Evolutionary conservation across 2,888 invertebrate genomes (phyloP).

Genomic region (Lepidocyrtinus sp.): DNA sequence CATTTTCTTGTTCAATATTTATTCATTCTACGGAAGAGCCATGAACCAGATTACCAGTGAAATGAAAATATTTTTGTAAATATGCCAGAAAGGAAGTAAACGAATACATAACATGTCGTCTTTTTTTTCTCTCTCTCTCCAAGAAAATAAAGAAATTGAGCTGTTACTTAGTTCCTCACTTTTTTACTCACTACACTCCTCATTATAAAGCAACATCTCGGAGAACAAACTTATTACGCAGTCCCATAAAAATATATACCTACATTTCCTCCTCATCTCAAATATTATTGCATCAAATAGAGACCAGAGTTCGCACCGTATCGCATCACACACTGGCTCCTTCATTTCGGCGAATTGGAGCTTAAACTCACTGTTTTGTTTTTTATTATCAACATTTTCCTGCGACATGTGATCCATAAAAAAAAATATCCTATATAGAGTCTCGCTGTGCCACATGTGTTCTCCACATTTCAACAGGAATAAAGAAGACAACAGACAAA

Average conservation of each 20-base stretch:
- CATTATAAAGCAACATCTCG: too few species aligned
- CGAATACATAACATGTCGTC: slow-evolving; percentile 12
- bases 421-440: slow-evolving; percentile 35
- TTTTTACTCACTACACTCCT: slow-evolving; percentile 8
- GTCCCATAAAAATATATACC: neutral
- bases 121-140: neutral
- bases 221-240: too few species aligned
- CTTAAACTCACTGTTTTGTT: slow-evolving; percentile 12
- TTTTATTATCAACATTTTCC: slow-evolving; percentile 35
- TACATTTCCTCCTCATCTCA: slow-evolving; percentile 1
- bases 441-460: slow-evolving; percentile 38
- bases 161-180: neutral
- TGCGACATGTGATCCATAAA: slow-evolving; percentile 53
- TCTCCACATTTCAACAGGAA: slow-evolving; percentile 38
- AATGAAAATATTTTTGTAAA: slow-evolving; percentile 18
- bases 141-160: slow-evolving; percentile 17
- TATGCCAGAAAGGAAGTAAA: slow-evolving; percentile 8
- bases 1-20: neutral
- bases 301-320: neutral
- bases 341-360: slow-evolving; percentile 29
- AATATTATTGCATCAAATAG: neutral
- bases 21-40: neutral
- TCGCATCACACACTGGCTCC: slow-evolving; percentile 27
- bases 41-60: slow-evolving; percentile 18
- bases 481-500: slow-evolving; percentile 23